Evolutionary conservation across 2,797 vertebrate species (phyloP).

Genomic region (Echeneis naucrates): DNA sequence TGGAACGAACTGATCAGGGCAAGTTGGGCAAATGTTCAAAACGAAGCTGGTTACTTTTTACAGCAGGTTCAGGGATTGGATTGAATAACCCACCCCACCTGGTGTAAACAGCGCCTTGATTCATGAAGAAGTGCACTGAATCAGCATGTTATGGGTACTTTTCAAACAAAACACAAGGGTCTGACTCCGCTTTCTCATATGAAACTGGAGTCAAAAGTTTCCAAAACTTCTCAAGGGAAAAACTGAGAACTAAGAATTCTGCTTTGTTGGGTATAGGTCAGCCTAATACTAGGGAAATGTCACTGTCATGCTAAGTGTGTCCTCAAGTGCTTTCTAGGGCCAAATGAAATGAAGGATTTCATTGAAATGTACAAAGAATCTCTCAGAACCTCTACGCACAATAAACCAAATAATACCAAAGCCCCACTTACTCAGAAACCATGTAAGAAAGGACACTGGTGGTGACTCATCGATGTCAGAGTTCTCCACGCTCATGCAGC

Average conservation of each 20-base stretch:
- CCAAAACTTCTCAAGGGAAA: slow-evolving; percentile 41
- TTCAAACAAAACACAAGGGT: slow-evolving; percentile 20
- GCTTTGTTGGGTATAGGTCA: slow-evolving; percentile 52
- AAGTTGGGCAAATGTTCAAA: slow-evolving; percentile 13
- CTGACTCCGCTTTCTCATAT: too few relatives aligned
- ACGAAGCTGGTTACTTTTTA: not conserved
- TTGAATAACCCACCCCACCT: slow-evolving; percentile 3
- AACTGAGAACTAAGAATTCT: slow-evolving; percentile 34
- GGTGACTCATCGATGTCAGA: slow-evolving; percentile 71
- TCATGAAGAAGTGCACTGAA: slow-evolving; percentile 20
- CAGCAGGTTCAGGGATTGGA: not conserved
- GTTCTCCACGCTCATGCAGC: slow-evolving; percentile 42
- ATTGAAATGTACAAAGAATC: slow-evolving; percentile 44
- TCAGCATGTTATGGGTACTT: slow-evolving; percentile 31
- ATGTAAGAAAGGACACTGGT: slow-evolving; percentile 77
- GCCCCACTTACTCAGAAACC: slow-evolving; percentile 65
- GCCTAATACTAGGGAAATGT: slow-evolving; percentile 57
- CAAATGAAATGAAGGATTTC: slow-evolving; percentile 46
- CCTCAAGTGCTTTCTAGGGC: slow-evolving; percentile 37
- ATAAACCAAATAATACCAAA: slow-evolving; percentile 59
- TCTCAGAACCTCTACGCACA: slow-evolving; percentile 35
- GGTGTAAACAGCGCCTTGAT: not conserved
- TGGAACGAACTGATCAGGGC: slow-evolving; percentile 7
- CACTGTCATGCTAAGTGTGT: slow-evolving; percentile 44
- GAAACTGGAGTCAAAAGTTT: too few relatives aligned